A percentile compares a stretch with the other conserved stretches of the same genome.
These are phyloP conservation scores for Coronaproctus castanopsis DNA, from an alignment of 2,888 invertebrate genomes.

Conservation along the genomic window DNA sequence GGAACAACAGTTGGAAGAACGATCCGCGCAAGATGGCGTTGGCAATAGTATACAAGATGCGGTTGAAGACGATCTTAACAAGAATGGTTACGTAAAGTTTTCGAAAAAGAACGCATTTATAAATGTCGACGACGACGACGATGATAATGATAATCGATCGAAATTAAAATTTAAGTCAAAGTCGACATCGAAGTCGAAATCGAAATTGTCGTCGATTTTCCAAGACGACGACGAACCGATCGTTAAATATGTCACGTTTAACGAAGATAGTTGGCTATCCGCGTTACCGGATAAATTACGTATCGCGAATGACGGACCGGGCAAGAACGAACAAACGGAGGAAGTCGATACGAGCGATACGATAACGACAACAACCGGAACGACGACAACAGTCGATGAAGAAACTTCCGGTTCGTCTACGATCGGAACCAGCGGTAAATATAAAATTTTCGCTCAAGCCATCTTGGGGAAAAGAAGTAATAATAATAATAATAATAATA, in stretches of 20 bases:
- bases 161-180: not conserved
- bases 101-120: not conserved
- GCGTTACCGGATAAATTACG: constrained; percentile 14
- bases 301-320: constrained; percentile 2
- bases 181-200: not conserved
- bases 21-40: too few relatives aligned
- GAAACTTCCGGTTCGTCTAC: not conserved
- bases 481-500: too few relatives aligned
- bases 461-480: constrained; percentile 11
- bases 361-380: not conserved
- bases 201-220: not conserved
- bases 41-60: too few relatives aligned
- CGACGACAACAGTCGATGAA: not conserved
- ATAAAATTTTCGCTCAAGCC: constrained; percentile 14
- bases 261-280: constrained; percentile 16
- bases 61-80: too few relatives aligned
- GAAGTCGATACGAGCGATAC: not conserved
- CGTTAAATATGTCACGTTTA: constrained; percentile 16
- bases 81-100: constrained; percentile 3
- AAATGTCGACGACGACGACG: not conserved
- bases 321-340: not conserved
- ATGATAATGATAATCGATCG: not conserved
- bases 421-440: constrained; percentile 11
- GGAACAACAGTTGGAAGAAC: too few relatives aligned
- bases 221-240: constrained; percentile 5